Percentiles rank a stretch among this genome's conserved stretches.
Evolutionary conservation across 2,888 invertebrate genomes (phyloP).

Genomic region (Apoda limacodes): DNA sequence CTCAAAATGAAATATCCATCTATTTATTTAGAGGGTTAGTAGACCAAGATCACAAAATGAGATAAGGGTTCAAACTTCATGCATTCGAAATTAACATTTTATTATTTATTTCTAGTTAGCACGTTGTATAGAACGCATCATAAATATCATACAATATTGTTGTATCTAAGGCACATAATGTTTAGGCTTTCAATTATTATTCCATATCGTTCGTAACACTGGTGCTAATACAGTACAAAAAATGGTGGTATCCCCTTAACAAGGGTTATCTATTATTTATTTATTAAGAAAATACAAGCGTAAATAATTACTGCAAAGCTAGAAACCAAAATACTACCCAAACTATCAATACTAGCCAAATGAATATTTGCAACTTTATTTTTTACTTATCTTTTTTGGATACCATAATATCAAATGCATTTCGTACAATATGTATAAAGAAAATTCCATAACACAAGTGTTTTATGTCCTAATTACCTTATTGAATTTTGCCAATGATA

Average conservation of each 20-base stretch:
- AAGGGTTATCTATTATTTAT: too few species aligned
- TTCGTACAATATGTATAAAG: constrained; percentile 44
- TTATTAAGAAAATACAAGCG: too few species aligned
- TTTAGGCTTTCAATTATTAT: constrained; percentile 69
- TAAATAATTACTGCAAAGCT: constrained; percentile 56
- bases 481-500: constrained; percentile 65
- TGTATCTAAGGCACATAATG: constrained; percentile 72
- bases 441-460: too few species aligned
- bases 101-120: constrained; percentile 66
- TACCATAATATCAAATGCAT: constrained; percentile 47
- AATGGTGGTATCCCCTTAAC: too few species aligned
- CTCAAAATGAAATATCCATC: too few species aligned
- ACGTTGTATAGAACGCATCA: constrained; percentile 70
- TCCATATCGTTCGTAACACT: constrained; percentile 64
- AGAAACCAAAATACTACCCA: constrained; percentile 44
- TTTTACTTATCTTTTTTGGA: constrained; percentile 31
- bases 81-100: constrained; percentile 58
- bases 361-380: constrained; percentile 32
- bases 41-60: too few species aligned
- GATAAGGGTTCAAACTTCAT: too few species aligned
- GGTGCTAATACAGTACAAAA: constrained; percentile 46
- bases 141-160: constrained; percentile 71
- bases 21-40: too few species aligned
- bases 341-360: constrained; percentile 44
- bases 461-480: too few species aligned